These are phyloP conservation scores for Gnathonemus longibarbis DNA, from an alignment of 2,113 vertebrate genomes.

Conservation along the genomic window DNA sequence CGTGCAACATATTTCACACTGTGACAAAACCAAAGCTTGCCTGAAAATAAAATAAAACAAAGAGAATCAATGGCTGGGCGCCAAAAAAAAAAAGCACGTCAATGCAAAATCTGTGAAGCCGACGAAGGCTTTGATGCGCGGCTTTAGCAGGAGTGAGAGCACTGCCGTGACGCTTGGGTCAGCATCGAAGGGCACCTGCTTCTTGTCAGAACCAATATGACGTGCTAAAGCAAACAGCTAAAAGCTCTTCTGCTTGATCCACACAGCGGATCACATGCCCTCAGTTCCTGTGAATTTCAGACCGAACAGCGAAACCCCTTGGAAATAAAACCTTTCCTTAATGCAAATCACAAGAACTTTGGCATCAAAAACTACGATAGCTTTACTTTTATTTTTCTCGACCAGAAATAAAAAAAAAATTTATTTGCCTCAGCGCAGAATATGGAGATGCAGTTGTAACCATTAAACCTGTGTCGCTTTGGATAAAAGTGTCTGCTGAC, in stretches of 20 bases:
- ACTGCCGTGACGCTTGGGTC: background rate
- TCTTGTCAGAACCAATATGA: background rate
- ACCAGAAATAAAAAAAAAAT: background rate
- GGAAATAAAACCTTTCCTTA: background rate
- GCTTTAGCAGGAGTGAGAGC: background rate
- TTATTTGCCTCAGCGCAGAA: background rate
- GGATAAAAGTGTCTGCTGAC: background rate
- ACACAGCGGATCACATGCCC: background rate
- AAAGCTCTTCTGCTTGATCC: background rate
- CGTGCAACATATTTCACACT: background rate
- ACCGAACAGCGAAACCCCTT: background rate
- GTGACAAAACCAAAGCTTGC: background rate
- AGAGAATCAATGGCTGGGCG: background rate
- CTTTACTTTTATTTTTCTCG: background rate
- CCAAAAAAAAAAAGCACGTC: background rate
- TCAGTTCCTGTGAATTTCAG: background rate
- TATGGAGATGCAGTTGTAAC: background rate
- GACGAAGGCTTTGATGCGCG: background rate
- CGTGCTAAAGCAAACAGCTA: background rate
- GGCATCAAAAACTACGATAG: background rate
- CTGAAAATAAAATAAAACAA: background rate
- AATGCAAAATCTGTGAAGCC: background rate
- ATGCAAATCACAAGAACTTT: background rate
- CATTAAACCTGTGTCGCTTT: background rate
- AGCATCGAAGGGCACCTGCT: background rate